Conservation (phyloP, 2,113 vertebrate species). For the Opisthocomus hoazin region DNA sequence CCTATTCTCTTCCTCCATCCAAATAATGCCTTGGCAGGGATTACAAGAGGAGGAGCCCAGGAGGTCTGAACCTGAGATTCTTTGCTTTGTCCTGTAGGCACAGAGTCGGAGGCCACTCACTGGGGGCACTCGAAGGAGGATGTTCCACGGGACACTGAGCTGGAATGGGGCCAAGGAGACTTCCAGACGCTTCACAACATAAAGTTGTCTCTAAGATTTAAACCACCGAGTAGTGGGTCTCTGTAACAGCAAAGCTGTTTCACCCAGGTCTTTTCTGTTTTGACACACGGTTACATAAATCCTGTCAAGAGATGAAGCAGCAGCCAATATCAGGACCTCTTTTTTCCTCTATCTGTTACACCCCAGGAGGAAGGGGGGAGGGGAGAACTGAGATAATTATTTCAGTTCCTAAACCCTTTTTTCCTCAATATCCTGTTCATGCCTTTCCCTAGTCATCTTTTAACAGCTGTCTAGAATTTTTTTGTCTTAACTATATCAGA, state of each 20-base stretch:
- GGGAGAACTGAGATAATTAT: background rate
- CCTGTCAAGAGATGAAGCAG: background rate
- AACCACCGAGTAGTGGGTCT: background rate
- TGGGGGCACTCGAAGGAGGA: background rate
- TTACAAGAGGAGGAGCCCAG: background rate
- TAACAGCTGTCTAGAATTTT: background rate
- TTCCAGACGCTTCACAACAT: background rate
- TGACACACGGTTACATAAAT: background rate
- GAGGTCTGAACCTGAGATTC: background rate
- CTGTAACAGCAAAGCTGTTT: background rate
- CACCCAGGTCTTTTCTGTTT: background rate
- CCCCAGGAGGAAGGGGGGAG: fast-evolving
- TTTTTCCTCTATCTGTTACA: background rate
- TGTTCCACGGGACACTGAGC: background rate
- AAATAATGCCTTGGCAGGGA: background rate
- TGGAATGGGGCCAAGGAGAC: background rate
- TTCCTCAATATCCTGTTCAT: background rate
- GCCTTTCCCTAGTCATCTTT: background rate
- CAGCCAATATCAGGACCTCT: background rate
- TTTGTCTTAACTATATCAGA: background rate
- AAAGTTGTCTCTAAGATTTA: background rate
- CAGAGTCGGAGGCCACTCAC: background rate
- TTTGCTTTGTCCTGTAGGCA: background rate
- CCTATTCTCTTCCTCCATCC: background rate
- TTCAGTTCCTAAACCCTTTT: background rate